Conservation (phyloP, 2,113 vertebrate genomes). For the Caranx ignobilis region DNA sequence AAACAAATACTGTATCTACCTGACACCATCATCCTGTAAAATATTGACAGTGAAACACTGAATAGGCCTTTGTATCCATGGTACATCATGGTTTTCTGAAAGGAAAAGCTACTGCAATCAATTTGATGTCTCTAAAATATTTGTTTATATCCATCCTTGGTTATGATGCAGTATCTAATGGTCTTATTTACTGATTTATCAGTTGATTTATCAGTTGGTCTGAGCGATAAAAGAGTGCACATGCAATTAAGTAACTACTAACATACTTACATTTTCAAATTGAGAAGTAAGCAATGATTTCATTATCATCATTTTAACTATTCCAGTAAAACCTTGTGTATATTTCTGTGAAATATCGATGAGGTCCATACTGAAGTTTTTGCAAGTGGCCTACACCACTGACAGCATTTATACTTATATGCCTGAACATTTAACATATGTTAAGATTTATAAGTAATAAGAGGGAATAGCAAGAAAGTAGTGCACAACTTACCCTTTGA, state of each 20-base stretch:
- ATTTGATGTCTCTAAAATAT: background rate
- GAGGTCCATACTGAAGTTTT: no score
- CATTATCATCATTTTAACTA: no score
- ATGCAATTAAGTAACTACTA: no score
- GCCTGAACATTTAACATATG: no score
- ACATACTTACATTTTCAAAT: no score
- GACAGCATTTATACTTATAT: no score
- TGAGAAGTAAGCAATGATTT: no score
- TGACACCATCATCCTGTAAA: conserved; percentile 13
- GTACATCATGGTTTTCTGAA: background rate
- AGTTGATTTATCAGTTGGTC: no score
- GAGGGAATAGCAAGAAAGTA: background rate
- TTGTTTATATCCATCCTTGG: background rate
- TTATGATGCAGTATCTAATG: no score
- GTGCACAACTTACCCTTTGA: conserved; percentile 87
- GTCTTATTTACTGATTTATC: background rate
- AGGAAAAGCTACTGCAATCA: background rate
- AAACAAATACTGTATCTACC: conserved; percentile 5
- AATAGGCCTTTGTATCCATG: background rate
- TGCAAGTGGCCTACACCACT: no score
- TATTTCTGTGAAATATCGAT: no score
- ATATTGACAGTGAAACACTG: background rate
- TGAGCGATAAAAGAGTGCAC: background rate
- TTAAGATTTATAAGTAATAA: background rate
- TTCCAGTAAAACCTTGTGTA: no score